These are phyloP conservation scores for Neodiprion lecontei DNA, from an alignment of 1,140 invertebrate species.

Conservation along the genomic window DNA sequence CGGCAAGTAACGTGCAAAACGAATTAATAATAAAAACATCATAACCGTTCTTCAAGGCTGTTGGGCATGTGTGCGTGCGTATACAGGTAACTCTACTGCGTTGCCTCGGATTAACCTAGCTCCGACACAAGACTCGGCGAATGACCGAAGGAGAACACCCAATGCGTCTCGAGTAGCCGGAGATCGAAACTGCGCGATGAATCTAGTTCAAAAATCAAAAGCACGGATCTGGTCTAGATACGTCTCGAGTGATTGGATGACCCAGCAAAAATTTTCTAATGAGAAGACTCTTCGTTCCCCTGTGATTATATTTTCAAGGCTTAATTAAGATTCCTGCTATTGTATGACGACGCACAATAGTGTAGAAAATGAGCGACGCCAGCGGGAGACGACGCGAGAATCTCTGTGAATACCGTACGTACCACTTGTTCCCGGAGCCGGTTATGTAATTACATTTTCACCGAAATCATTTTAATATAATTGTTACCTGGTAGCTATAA, in stretches of 20 bases:
- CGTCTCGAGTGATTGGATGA: slow-evolving; percentile 12
- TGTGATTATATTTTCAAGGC: slow-evolving; percentile 25
- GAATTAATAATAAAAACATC: slow-evolving; percentile 49
- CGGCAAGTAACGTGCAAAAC: slow-evolving; percentile 42
- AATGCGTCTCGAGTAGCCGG: neutral
- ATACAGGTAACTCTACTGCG: no score
- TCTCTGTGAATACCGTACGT: neutral
- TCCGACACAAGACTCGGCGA: no score
- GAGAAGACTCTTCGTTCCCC: slow-evolving; percentile 25
- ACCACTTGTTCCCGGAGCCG: neutral
- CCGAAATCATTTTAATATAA: neutral
- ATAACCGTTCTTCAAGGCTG: slow-evolving; percentile 43
- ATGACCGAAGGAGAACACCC: no score
- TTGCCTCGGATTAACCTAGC: no score
- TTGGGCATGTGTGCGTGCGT: neutral
- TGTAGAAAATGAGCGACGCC: neutral
- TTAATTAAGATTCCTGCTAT: slow-evolving; percentile 36
- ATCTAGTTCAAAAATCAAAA: neutral
- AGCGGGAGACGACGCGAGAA: neutral
- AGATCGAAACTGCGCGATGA: neutral
- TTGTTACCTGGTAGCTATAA: no score
- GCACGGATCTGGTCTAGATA: neutral
- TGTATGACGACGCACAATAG: slow-evolving; percentile 5
- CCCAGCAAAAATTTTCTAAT: slow-evolving; percentile 28
- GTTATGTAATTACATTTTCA: neutral